phyloP scores from a whole-genome alignment of 2,113 vertebrate species.

The Balaeniceps rex region DNA sequence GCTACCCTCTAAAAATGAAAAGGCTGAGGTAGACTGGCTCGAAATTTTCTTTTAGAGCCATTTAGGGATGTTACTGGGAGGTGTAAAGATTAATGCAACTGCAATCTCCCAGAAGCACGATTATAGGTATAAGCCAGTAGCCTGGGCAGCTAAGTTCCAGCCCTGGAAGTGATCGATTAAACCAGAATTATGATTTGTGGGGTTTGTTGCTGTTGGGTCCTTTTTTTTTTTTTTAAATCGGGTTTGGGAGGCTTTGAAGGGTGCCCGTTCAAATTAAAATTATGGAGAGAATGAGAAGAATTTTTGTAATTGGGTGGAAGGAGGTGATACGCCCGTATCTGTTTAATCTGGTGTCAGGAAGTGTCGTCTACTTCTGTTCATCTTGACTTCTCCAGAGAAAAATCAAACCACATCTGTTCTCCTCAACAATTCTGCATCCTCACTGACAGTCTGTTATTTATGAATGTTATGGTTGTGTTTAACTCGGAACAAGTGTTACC shows the following conservation, averaged over 20 bases:
- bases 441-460: neutral
- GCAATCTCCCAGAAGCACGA: slow-evolving; percentile 23
- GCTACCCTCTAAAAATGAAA: neutral
- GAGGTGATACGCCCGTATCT: neutral
- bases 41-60: neutral
- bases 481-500: neutral
- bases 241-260: neutral
- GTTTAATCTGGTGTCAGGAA: neutral
- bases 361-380: neutral
- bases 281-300: neutral
- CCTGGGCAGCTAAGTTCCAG: neutral
- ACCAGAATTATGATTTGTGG: neutral
- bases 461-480: neutral
- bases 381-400: neutral
- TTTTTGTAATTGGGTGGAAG: neutral
- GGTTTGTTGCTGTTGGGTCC: neutral
- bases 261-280: neutral
- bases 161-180: neutral
- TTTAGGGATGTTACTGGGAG: slow-evolving; percentile 15
- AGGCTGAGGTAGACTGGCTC: neutral
- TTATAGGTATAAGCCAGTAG: neutral
- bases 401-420: neutral
- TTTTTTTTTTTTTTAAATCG: fast-evolving
- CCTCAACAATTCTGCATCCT: neutral
- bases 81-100: slow-evolving; percentile 50